Base-by-base conservation (phyloP, 35 echinoderm and acorn worm genomes). In the Diadema setosum region DNA sequence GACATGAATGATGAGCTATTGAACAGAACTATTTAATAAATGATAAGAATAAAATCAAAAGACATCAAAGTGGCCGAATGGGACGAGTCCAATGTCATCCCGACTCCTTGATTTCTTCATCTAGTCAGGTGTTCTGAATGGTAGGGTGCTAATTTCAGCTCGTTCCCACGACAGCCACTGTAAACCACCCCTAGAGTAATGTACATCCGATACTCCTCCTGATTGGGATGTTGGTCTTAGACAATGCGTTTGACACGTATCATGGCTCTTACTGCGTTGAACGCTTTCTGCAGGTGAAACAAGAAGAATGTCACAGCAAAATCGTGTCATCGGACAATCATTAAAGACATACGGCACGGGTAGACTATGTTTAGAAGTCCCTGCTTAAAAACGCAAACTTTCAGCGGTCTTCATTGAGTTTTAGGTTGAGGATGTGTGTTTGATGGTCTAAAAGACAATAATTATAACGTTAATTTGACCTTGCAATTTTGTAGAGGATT, bases 181-280 rank as follows among this genome's bases (percentile, higher is more conserved):
- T 14, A 78, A 78, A 52, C 9, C 5, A 9, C 73, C 37, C 73
- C 12, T 34, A 73, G 3, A 26, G 67, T 39, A 44, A 43, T 78
- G 73, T 44, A 78, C 73, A 78, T 25, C 44, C 73, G 39, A 33
- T 17, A n/a, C 5, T 7, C 27, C 35, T 78, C 20, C 7, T 78
- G 29, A 33, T 78, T 39, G 35, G 7, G 24, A 78, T n/a, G 34
- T 6, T 16, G 17, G 25, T 44, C 25, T 78, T 90, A 90, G 27
- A 90, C 31, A 45, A 90, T 65, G 21, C 88, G 31, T 43, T 90
- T 90, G 39, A 90, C 88, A 70, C 88, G 88, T 90, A 90, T 90
- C 88, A 90, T 90, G 88, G 88, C 88, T 90, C 88, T 82, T 16
- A 90, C 88, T 67, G 88, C 88, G 39, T 90, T 90, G 58, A 90